Percentiles rank a stretch among this genome's conserved stretches.
These are phyloP conservation scores for Trichogramma evanescens DNA, from an alignment of 2,888 invertebrate genomes.

Conservation along the genomic window DNA sequence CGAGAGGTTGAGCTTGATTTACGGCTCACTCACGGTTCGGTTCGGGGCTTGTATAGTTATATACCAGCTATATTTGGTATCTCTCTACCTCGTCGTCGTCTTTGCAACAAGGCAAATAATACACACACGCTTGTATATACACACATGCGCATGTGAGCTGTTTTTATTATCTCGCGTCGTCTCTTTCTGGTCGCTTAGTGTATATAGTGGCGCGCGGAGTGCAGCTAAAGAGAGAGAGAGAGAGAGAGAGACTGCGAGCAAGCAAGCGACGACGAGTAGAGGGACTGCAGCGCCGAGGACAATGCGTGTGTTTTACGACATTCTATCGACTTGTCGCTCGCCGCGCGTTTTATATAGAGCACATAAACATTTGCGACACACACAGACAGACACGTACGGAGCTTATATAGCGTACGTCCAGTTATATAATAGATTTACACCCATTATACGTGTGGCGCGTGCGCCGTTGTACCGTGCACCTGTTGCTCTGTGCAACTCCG, in stretches of 20 bases:
- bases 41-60: too few relatives aligned
- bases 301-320: not conserved
- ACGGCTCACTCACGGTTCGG: too few relatives aligned
- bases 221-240: not conserved
- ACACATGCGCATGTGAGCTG: not conserved
- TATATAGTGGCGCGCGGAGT: not conserved
- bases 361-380: too few relatives aligned
- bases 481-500: not conserved
- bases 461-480: too few relatives aligned
- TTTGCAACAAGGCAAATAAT: not conserved
- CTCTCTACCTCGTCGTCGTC: not conserved
- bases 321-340: not conserved
- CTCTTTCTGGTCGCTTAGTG: not conserved
- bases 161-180: not conserved
- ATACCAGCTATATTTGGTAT: not conserved
- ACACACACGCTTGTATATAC: not conserved
- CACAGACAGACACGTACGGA: too few relatives aligned
- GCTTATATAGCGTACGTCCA: too few relatives aligned
- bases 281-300: not conserved
- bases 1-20: too few relatives aligned
- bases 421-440: too few relatives aligned
- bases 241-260: constrained; percentile 25
- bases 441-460: too few relatives aligned
- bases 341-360: not conserved
- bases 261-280: not conserved